phyloP scores from a whole-genome alignment of 2,797 vertebrate species.

The Smutsia gigantea region DNA sequence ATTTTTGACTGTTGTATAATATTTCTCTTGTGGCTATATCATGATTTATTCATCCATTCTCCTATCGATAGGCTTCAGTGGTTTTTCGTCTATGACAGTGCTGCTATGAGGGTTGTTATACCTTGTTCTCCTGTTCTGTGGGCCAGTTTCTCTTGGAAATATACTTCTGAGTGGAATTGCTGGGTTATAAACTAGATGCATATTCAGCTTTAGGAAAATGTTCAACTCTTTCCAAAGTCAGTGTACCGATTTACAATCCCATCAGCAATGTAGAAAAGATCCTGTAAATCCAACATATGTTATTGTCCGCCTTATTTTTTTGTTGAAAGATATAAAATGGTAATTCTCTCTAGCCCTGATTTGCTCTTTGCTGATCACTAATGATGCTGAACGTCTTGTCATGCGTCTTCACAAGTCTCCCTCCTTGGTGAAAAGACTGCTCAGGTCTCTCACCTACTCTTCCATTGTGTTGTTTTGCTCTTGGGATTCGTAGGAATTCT shows the following conservation, averaged over 20 bases:
- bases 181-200: neutral
- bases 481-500: neutral
- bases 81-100: neutral
- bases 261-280: neutral
- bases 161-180: neutral
- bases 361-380: neutral
- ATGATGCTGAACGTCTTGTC: neutral
- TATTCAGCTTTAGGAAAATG: neutral
- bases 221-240: neutral
- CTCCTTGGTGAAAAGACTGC: rapidly evolving
- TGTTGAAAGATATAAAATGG: neutral
- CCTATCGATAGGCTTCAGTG: neutral
- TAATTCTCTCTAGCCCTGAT: neutral
- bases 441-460: rapidly evolving
- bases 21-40: neutral
- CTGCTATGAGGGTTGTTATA: neutral
- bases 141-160: neutral
- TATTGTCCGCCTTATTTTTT: neutral
- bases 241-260: neutral
- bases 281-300: neutral
- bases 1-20: neutral
- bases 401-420: rapidly evolving
- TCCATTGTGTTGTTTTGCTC: neutral
- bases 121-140: neutral
- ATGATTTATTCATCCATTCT: neutral